phyloP scores from a whole-genome alignment of 2,797 vertebrate species.

The Cichlasoma orientale region DNA sequence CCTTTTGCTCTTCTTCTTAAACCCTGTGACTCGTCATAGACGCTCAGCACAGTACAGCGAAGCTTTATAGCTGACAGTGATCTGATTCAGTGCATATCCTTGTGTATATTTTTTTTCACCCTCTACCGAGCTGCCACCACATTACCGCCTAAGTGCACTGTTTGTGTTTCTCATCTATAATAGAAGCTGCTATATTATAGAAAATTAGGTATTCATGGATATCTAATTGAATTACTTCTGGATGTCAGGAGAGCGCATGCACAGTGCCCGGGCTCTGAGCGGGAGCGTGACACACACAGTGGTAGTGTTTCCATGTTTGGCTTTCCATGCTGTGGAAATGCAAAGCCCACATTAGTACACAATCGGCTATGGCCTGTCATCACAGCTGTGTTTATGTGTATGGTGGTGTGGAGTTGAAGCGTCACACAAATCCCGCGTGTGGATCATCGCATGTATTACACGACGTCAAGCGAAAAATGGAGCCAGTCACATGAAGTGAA shows the following conservation, averaged over 20 bases:
- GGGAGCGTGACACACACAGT: background rate
- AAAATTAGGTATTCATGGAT: conserved; percentile 27
- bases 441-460: conserved; percentile 22
- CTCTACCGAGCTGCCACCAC: background rate
- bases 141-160: background rate
- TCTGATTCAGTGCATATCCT: conserved; percentile 11
- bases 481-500: background rate
- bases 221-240: conserved; percentile 41
- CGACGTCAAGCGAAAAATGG: background rate
- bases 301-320: conserved; percentile 26
- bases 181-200: background rate
- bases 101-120: background rate
- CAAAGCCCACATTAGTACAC: background rate
- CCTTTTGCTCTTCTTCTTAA: conserved; percentile 27
- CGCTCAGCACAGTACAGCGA: conserved; percentile 19
- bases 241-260: conserved; percentile 22
- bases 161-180: background rate
- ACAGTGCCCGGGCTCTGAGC: conserved; percentile 7
- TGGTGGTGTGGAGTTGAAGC: conserved; percentile 1
- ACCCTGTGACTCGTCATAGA: conserved; percentile 37
- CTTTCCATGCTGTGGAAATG: conserved; percentile 2
- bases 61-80: conserved; percentile 28
- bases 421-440: background rate
- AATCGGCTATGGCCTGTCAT: background rate
- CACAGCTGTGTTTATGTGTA: background rate